A percentile compares a stretch with the other conserved stretches of the same genome.
phyloP scores from a whole-genome alignment of 2,888 invertebrate species.

The Gortyna flavago region DNA sequence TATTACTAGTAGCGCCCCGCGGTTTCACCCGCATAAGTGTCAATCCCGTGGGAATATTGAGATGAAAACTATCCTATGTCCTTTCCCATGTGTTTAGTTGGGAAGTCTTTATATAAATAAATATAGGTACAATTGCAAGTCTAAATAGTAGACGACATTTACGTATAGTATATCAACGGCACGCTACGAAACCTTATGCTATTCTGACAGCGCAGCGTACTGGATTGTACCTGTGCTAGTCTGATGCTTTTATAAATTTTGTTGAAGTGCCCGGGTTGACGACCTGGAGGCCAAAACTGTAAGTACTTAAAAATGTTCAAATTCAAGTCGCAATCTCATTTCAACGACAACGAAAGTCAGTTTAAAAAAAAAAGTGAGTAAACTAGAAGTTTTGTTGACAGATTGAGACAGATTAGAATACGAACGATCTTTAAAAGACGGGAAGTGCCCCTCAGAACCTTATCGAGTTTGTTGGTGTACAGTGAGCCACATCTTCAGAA shows the following conservation, averaged over 20 bases:
- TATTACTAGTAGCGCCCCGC: too few relatives aligned
- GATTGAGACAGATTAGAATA: neutral
- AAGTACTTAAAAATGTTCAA: neutral
- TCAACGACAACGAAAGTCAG: neutral
- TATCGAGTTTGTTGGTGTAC: too few relatives aligned
- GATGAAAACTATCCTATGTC: too few relatives aligned
- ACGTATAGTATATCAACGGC: neutral
- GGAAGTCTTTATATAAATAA: too few relatives aligned
- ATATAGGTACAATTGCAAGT: neutral
- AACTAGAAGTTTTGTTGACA: neutral
- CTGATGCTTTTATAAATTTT: neutral
- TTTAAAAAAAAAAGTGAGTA: neutral
- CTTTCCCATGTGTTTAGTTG: too few relatives aligned
- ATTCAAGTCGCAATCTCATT: neutral
- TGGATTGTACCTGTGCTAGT: neutral
- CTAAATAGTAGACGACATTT: neutral
- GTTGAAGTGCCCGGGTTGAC: neutral
- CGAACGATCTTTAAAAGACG: neutral
- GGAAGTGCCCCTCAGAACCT: neutral
- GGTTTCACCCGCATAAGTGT: too few relatives aligned
- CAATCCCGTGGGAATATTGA: too few relatives aligned
- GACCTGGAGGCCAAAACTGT: neutral
- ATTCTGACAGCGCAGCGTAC: neutral
- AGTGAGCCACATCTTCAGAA: too few relatives aligned
- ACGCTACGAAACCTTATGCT: too few relatives aligned